Evolutionary conservation across 2,113 vertebrate species (phyloP).

Genomic region (Leucopternis melanops): DNA sequence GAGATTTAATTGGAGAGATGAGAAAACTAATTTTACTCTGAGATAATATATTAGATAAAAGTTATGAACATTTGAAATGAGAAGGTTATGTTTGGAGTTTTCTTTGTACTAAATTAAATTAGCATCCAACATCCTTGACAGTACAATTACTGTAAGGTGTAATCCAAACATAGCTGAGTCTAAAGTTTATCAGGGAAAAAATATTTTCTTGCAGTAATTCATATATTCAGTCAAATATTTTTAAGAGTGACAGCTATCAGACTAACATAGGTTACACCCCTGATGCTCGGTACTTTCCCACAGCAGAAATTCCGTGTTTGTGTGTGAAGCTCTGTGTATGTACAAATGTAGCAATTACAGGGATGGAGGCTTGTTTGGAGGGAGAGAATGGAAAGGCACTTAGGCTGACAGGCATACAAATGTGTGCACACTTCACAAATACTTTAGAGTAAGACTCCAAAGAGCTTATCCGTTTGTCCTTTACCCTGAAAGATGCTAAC

Average conservation of each 20-base stretch:
- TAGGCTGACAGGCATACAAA: neutral
- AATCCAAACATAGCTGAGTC: neutral
- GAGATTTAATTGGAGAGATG: neutral
- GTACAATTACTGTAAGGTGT: neutral
- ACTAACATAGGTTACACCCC: neutral
- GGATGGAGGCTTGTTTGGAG: neutral
- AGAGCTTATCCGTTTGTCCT: neutral
- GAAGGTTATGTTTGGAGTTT: neutral
- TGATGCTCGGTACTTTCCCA: neutral
- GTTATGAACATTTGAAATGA: neutral
- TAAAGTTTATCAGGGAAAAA: neutral
- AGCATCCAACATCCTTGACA: neutral
- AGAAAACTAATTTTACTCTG: slow-evolving; percentile 6
- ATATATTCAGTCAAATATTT: neutral
- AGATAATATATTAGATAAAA: neutral
- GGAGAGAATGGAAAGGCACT: neutral
- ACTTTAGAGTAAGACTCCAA: neutral
- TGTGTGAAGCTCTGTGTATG: neutral
- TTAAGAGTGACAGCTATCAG: neutral
- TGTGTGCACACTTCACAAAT: neutral
- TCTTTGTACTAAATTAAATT: neutral
- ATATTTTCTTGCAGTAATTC: neutral
- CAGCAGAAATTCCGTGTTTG: neutral
- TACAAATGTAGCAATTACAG: neutral
- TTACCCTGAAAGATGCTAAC: neutral